Evolutionary conservation across 2,113 vertebrate species (phyloP), one percentile per base, ranked within the genome.

Genomic region (Bufo gargarizans): DNA sequence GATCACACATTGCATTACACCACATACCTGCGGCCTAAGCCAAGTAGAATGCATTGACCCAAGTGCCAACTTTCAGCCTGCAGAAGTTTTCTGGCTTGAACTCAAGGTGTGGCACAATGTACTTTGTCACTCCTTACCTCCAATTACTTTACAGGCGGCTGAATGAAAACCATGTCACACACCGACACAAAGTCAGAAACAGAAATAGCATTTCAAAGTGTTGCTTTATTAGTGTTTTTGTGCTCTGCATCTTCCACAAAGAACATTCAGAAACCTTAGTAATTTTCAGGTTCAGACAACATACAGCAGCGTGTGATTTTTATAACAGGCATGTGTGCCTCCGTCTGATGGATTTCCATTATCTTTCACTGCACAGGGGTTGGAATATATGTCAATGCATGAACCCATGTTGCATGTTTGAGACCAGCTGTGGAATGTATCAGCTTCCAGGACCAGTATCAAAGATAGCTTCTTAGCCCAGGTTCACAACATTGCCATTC

Each of bases 261-360:
- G 47, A 22, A 71, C 80, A 65, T 82, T 50, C n/a, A 67, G 20
- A 45, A 80, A 16, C 11, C 53, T 78, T 20, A n/a, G 22, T 71
- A 19, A 78, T 33, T 79, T 22, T 59, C 78, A 59, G 56, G 56
- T 61, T 61, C 16, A 81, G 78, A 80, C 56, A 59, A 56, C 71
- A 76, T 61, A 84, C 63, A 84, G 65, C 82, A 84, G 82, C 82
- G 47, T 53, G 67, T 84, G 20, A 67, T 67, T 65, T 43, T 50
- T 67, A 50, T 55, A 58, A 56, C 11, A 4, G 47, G 49, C 45
- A 69, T n/a, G n/a, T 84, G 82, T 3, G 45, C 47, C 67, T 67
- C 22, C 20, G 65, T 47, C 33, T 22, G n/a, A 80, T 50, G 10
- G 2, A 10, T 22, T 69, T 71, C 59, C 63, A 84, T 69, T n/a